Evolutionary conservation across 1,140 invertebrate genomes (phyloP).

Genomic region (Portunus trituberculatus): DNA sequence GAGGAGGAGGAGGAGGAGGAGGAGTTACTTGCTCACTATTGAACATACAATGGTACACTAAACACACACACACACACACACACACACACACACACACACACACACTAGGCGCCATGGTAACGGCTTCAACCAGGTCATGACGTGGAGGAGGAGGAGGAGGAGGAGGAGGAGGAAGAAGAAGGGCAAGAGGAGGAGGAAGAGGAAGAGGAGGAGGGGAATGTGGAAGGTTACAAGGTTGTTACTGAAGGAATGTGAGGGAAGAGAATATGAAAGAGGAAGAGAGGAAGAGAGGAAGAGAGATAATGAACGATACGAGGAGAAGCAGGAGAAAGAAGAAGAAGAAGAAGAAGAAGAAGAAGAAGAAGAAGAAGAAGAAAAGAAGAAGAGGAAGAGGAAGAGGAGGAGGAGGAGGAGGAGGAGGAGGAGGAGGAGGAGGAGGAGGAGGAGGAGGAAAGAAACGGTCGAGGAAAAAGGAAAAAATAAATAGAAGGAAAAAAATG

Average conservation of each 20-base stretch:
- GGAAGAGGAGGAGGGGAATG: background rate
- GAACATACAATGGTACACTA: background rate
- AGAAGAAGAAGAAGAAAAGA: background rate
- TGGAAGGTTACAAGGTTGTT: background rate
- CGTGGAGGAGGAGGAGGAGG: background rate
- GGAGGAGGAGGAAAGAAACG: no score
- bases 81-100: conserved; percentile 46
- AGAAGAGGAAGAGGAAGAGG: background rate
- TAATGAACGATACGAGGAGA: background rate
- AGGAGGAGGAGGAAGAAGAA: background rate
- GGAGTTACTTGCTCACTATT: background rate
- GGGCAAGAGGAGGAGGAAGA: background rate
- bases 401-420: no score
- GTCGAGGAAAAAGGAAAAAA: no score
- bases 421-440: background rate
- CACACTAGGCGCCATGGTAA: conserved; percentile 17
- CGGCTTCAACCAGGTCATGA: background rate
- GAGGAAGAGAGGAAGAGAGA: background rate
- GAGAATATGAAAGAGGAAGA: background rate
- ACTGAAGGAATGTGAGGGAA: background rate
- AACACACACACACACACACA: conserved; percentile 22
- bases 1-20: background rate
- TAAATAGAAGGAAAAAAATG: no score
- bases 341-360: background rate
- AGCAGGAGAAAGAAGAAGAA: background rate